Conservation (phyloP, 2,888 invertebrate species). For the Drosophila stalkeri region DNA sequence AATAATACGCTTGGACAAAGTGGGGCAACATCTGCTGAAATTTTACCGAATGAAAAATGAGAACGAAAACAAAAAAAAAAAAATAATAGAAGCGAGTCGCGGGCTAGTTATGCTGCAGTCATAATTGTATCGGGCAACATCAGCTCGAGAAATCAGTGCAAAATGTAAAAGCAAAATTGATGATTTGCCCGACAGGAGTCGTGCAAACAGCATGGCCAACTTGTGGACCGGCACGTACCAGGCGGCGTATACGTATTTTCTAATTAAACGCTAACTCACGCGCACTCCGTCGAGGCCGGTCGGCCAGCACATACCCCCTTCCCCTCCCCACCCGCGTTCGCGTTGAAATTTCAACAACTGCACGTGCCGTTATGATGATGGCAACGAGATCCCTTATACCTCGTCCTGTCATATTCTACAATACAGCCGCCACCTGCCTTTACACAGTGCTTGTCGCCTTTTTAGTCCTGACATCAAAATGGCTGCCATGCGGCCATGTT, state of each 20-base stretch:
- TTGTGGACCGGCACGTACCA: constrained; percentile 56
- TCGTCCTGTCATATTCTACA: constrained; percentile 4
- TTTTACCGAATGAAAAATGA: constrained; percentile 10
- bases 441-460: constrained; percentile 44
- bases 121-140: constrained; percentile 42
- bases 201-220: constrained; percentile 20
- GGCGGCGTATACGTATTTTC: constrained; percentile 74
- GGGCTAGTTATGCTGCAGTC: constrained; percentile 20
- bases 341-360: constrained; percentile 64
- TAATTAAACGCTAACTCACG: constrained; percentile 65
- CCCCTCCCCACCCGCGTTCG: too few relatives aligned
- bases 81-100: background rate
- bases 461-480: constrained; percentile 71
- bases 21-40: constrained; percentile 8
- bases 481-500: constrained; percentile 71
- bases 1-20: constrained; percentile 34
- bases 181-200: constrained; percentile 68
- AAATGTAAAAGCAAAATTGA: constrained; percentile 65
- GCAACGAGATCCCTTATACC: constrained; percentile 3
- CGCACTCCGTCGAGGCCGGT: constrained; percentile 7
- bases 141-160: constrained; percentile 30
- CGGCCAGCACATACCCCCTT: too few relatives aligned
- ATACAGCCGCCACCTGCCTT: constrained; percentile 45
- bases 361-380: constrained; percentile 62
- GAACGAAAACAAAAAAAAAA: background rate